phyloP scores from a whole-genome alignment of 1,140 invertebrate species.

The Lepidurus arcticus region DNA sequence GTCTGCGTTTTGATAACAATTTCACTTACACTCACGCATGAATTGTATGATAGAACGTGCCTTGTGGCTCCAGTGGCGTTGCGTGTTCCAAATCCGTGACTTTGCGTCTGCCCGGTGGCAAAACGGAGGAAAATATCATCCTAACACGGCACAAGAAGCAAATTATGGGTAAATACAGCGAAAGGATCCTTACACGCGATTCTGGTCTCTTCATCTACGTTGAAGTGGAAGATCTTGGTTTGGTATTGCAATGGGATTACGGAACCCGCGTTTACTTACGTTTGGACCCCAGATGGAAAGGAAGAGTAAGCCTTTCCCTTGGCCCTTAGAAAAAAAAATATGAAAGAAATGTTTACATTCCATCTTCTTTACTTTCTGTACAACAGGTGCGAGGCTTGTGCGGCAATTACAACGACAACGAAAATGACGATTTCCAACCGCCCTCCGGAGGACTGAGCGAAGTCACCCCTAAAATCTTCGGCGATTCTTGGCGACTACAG shows the following conservation, averaged over 20 bases:
- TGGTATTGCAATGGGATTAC: conserved; percentile 79
- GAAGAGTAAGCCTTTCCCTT: conserved; percentile 49
- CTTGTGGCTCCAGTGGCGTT: conserved; percentile 76
- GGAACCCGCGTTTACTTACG: conserved; percentile 74
- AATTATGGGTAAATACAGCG: conserved; percentile 18
- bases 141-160: conserved; percentile 50
- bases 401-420: conserved; percentile 82
- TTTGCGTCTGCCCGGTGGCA: conserved; percentile 52
- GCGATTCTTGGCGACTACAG: conserved; percentile 79
- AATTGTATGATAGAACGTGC: conserved; percentile 59
- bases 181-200: conserved; percentile 51
- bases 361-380: conserved; percentile 27
- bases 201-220: conserved; percentile 70
- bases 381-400: conserved; percentile 73
- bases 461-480: conserved; percentile 66
- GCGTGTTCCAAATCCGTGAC: conserved; percentile 79
- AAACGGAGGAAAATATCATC: conserved; percentile 55
- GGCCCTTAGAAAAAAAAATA: neutral
- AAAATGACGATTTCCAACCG: conserved; percentile 73
- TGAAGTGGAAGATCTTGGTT: conserved; percentile 66
- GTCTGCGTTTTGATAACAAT: conserved; percentile 32
- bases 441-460: conserved; percentile 66
- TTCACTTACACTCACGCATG: conserved; percentile 38
- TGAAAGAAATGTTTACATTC: neutral
- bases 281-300: conserved; percentile 65